Conservation (phyloP, 2,888 invertebrate genomes). For the Epiblema foenella region DNA sequence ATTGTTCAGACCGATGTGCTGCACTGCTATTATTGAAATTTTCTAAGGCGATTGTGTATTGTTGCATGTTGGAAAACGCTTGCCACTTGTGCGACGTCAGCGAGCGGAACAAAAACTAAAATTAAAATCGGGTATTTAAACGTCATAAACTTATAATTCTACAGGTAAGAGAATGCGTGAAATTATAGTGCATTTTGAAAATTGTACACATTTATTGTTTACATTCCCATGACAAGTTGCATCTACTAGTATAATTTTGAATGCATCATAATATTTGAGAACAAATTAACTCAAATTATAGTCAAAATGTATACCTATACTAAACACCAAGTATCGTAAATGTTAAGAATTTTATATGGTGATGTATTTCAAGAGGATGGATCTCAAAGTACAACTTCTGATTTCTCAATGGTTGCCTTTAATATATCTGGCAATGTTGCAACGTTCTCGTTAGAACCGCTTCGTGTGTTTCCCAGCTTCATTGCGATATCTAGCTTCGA, state of each 20-base stretch:
- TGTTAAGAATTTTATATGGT: background rate
- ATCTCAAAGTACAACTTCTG: constrained; percentile 10
- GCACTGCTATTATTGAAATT: constrained; percentile 2
- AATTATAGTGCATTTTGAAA: constrained; percentile 24
- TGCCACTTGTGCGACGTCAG: constrained; percentile 9
- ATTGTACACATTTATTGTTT: constrained; percentile 10
- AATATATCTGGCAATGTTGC: constrained; percentile 13
- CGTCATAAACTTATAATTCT: constrained; percentile 4
- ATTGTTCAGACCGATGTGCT: constrained; percentile 27
- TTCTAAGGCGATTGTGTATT: constrained; percentile 16
- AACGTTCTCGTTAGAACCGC: constrained; percentile 26
- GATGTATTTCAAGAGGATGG: background rate
- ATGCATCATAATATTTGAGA: background rate
- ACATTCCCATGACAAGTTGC: constrained; percentile 19
- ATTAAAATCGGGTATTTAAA: background rate
- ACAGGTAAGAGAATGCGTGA: background rate
- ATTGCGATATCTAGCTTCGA: constrained; percentile 58
- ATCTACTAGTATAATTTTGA: background rate
- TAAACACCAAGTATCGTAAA: background rate
- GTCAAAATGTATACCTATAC: background rate
- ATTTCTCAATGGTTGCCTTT: constrained; percentile 11
- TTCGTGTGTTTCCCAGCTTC: constrained; percentile 35
- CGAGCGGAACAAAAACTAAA: constrained; percentile 16
- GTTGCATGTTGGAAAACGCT: constrained; percentile 16
- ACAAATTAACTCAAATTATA: background rate